A percentile compares a stretch with the other conserved stretches of the same genome.
Evolutionary conservation across 2,113 vertebrate genomes (phyloP).

Genomic region (Etia nguti): DNA sequence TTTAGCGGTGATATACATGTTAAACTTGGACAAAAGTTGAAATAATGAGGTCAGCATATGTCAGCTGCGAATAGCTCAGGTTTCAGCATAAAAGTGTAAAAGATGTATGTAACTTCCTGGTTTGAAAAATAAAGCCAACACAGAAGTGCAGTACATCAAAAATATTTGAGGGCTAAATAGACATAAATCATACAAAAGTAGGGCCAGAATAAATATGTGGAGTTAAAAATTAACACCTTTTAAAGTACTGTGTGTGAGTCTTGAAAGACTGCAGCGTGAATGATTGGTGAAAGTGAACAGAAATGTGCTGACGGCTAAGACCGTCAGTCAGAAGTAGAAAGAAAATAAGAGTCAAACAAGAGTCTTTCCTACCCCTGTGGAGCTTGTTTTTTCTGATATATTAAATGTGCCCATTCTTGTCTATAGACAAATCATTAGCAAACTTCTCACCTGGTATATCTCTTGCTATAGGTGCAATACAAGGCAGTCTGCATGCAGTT

Average conservation of each 20-base stretch:
- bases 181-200: too few relatives aligned
- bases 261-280: neutral
- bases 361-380: too few relatives aligned
- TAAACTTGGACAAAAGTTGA: neutral
- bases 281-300: neutral
- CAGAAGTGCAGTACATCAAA: neutral
- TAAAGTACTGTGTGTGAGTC: neutral
- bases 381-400: neutral
- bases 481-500: neutral
- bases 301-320: neutral
- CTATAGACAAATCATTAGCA: neutral
- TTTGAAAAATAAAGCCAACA: neutral
- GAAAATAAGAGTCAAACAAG: neutral
- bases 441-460: neutral
- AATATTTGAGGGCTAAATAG: neutral
- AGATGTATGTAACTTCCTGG: neutral
- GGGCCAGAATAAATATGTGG: neutral
- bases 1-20: neutral
- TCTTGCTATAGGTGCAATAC: neutral
- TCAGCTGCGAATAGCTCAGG: neutral
- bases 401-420: neutral
- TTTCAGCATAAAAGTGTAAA: neutral
- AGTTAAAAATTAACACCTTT: neutral
- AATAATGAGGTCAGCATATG: neutral
- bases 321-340: neutral